Base-by-base conservation (phyloP, 2,797 vertebrate genomes). In the Acropternis orthonyx region DNA sequence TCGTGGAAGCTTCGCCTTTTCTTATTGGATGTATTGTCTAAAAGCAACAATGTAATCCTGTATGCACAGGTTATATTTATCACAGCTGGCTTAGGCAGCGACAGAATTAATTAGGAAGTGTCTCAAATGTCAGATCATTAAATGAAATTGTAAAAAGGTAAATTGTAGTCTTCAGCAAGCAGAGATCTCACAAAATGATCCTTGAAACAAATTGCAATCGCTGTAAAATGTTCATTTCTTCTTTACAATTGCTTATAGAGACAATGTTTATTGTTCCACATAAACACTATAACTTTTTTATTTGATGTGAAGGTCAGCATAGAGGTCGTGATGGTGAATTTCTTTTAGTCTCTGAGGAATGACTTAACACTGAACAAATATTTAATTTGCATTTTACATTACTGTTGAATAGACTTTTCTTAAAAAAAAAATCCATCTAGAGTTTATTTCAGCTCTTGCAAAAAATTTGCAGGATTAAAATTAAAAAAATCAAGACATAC, bases 61-160 rank as follows among this genome's bases (percentile, higher is more conserved):
- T 83, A 79, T 36, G 78, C 80, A 58, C 59, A 48, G 86, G 90
- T 93, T 89, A 59, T 71, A 81, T 92, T 95, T 85, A 93, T 88
- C 93, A 67, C 94, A 95, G 93, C 87, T 79, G 68, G 92, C 62
- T 96, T 93, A 92, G 94, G 61, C 85, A 91, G 92, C 67, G 71
- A 46, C 79, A 67, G 94, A 89, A 94, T 95, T 94, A 96, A 96
- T 95, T 93, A 95, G 91, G 89, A 97, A 93, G 59, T 75, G 88
- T 92, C 92, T 96, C 90, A 93, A 96, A 96, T 92, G 95, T 94
- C 96, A 95, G 89, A 89, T 96, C 84, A 52, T 94, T 96, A 94
- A 95, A 85, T 77, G 85, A 94, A 96, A 95, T 85, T 81, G 89
- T 96, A 79, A 95, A 95, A 97, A 92, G 84, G 88, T 86, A 95